phyloP scores from a whole-genome alignment of 2,888 invertebrate genomes.

The Dioctria rufipes region DNA sequence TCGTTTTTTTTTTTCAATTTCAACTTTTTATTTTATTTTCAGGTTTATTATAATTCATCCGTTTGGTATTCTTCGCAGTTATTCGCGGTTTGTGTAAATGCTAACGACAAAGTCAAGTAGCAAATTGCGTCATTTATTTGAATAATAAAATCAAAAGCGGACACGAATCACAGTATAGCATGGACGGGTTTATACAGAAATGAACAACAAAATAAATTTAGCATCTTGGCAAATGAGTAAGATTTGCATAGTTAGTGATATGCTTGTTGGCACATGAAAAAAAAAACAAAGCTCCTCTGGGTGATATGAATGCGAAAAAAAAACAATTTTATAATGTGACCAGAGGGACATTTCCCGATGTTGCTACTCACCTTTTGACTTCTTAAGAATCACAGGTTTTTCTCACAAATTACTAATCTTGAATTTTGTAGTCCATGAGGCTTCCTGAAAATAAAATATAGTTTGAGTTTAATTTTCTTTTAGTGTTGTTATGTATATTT shows the following conservation, averaged over 20 bases:
- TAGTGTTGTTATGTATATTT: too few species aligned
- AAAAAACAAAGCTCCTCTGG: too few species aligned
- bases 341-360: neutral
- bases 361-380: conserved; percentile 3
- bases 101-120: neutral
- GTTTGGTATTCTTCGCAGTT: neutral
- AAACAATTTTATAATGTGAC: too few species aligned
- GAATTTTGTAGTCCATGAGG: conserved; percentile 6
- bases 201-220: neutral
- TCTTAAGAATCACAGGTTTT: conserved; percentile 1
- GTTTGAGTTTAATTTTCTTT: neutral
- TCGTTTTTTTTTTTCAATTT: neutral
- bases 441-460: neutral
- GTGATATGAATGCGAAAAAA: too few species aligned
- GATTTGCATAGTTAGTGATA: neutral
- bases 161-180: neutral
- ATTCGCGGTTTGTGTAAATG: neutral
- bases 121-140: conserved; percentile 6
- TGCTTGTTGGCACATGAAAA: neutral
- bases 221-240: neutral
- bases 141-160: neutral
- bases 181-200: neutral
- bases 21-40: too few species aligned
- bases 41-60: too few species aligned
- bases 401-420: neutral